phyloP scores from a whole-genome alignment of 53 echinoderm and acorn worm species.

The Antedon mediterranea region DNA sequence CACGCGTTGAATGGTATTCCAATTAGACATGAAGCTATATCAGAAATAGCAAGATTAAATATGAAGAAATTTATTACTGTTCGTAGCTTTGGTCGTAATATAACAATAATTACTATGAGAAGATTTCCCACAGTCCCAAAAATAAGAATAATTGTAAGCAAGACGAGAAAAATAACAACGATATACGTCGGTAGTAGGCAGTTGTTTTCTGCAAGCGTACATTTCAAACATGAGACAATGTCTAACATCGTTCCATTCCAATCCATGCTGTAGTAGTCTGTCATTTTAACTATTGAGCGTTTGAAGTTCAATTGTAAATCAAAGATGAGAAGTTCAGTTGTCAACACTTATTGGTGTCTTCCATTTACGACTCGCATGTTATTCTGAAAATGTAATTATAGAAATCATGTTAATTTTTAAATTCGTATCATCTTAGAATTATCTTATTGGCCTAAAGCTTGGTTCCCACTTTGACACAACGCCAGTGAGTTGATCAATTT shows the following conservation, averaged over 20 bases:
- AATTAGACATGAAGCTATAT: conserved; percentile 42
- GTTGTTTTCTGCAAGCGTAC: background rate
- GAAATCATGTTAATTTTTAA: too few species aligned
- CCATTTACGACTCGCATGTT: too few species aligned
- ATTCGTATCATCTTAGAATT: too few species aligned
- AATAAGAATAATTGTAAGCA: conserved; percentile 15
- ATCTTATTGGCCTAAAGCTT: too few species aligned
- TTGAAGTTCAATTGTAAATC: too few species aligned
- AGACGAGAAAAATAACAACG: background rate
- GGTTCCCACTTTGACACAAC: too few species aligned
- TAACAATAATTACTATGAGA: conserved; percentile 51
- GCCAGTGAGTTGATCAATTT: too few species aligned
- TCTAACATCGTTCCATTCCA: background rate
- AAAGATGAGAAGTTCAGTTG: too few species aligned
- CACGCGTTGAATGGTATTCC: conserved; percentile 33
- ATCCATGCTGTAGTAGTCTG: too few species aligned
- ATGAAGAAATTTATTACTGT: conserved; percentile 89
- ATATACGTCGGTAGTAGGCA: background rate
- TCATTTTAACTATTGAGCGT: too few species aligned
- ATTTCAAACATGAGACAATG: background rate
- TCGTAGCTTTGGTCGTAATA: conserved; percentile 67
- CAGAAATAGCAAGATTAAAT: conserved; percentile 62
- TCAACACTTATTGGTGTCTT: too few species aligned
- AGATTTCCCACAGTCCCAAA: conserved; percentile 57
- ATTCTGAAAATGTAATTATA: too few species aligned